These are phyloP conservation scores for Oeneis ivallda DNA, from an alignment of 2,888 invertebrate genomes.

Conservation along the genomic window DNA sequence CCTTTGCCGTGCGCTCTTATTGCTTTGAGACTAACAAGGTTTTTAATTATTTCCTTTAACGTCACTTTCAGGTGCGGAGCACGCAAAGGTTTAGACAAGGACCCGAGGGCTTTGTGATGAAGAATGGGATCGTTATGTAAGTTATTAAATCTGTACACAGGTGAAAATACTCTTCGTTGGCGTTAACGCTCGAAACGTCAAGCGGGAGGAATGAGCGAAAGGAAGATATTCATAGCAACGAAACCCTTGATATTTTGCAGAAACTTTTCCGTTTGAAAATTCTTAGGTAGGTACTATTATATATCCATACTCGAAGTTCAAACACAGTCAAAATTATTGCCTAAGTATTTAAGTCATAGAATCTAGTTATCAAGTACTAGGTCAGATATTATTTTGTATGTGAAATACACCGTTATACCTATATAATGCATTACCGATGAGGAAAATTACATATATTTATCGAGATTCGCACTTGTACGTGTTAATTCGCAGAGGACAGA, in stretches of 20 bases:
- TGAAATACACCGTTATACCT: no score
- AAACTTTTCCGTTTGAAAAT: no score
- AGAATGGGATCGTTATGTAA: constrained; percentile 16
- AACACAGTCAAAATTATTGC: no score
- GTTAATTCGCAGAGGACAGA: neutral
- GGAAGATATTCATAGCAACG: no score
- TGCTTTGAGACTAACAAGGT: constrained; percentile 75
- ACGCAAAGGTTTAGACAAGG: constrained; percentile 34
- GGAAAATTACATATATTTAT: no score
- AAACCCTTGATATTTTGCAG: no score
- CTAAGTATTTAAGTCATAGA: no score
- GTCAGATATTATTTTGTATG: no score
- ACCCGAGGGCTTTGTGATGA: constrained; percentile 27
- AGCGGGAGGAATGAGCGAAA: neutral
- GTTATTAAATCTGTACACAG: constrained; percentile 7
- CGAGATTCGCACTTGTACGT: neutral
- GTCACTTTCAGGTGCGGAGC: constrained; percentile 61
- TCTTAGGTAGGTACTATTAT: no score
- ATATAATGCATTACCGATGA: no score
- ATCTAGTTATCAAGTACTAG: no score
- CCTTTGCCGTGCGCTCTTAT: constrained; percentile 70
- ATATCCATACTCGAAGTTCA: no score
- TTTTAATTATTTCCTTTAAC: constrained; percentile 80
- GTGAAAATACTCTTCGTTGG: neutral
- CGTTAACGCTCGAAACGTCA: neutral